Evolutionary conservation across 2,797 vertebrate genomes (phyloP), one percentile per base, ranked within the genome.

Genomic region (Acipenser oxyrinchus): DNA sequence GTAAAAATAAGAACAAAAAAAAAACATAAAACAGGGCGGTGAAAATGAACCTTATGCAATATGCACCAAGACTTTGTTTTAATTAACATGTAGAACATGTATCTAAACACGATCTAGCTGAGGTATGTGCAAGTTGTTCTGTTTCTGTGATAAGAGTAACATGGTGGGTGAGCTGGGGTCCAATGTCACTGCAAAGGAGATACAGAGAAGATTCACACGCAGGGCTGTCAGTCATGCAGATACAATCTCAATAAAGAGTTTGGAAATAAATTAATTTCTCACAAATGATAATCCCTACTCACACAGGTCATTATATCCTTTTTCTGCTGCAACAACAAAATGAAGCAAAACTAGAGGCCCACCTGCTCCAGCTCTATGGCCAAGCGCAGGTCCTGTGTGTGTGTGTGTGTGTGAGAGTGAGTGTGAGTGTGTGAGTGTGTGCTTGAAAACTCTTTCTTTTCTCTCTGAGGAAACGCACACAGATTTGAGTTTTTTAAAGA

Each of bases 221-320:
- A 65, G 9, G 58, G 6, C 4, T 59, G 50, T 13, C 18, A 10
- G 13, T 69, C 52, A 55, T 48, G 63, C 48, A 49, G 18, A 51
- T 48, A 64, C 18, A 64, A 64, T 18, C 49, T 12, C 63, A 65
- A 65, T 61, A 58, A 48, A 65, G 64, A 65, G 23, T 37, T 48
- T 51, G 10, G 63, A 65, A 65, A 65, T 58, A 65, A 55, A 60
- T 69, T 69, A 52, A 51, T 62, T 62, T 48, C 37, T 48, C 37
- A 49, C 63, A 55, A 64, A 63, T 63, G 49, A 64, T 65, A 69
- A 69, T 69, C 68, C 68, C 68, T 65, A 61, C 12, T 60, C 68
- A 69, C 68, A 51, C 6, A 64, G 68, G 63, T 65, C 63, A 65
- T 65, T 69, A 64, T 61, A n/a, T 49, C 11, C 62, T 15, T 53